phyloP scores from a whole-genome alignment of 2,797 vertebrate species.

The Odontamblyopus rebecca region DNA sequence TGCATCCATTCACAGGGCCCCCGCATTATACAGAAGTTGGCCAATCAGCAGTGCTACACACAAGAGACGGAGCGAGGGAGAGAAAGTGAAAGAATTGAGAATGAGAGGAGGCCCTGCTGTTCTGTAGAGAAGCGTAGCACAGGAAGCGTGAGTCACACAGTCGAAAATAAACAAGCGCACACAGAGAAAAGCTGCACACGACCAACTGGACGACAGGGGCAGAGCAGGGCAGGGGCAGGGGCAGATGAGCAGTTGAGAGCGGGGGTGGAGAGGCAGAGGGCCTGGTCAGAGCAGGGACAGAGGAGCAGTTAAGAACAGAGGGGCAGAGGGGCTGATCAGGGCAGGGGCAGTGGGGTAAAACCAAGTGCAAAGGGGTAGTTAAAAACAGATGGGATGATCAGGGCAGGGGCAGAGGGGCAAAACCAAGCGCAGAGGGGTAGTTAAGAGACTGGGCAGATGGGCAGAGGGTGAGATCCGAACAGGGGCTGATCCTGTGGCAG shows the following conservation, averaged over 20 bases:
- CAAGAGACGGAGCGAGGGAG: constrained; percentile 22
- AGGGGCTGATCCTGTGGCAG: neutral
- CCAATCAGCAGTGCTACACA: constrained; percentile 54
- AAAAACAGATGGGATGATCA: no score
- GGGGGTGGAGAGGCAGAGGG: constrained; percentile 26
- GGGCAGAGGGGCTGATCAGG: neutral
- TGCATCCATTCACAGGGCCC: constrained; percentile 67
- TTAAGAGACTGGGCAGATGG: no score
- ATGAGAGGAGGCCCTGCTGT: constrained; percentile 73
- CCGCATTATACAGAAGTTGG: constrained; percentile 60
- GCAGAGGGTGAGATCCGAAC: constrained; percentile 15
- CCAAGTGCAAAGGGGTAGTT: no score
- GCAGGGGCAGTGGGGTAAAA: no score
- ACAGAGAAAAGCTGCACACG: constrained; percentile 48
- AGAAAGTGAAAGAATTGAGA: constrained; percentile 67
- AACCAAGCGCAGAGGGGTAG: neutral
- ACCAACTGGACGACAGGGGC: constrained; percentile 50
- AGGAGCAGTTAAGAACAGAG: neutral
- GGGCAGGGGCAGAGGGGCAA: no score
- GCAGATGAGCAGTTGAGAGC: neutral
- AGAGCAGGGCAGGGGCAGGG: constrained; percentile 52
- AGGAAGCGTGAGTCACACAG: constrained; percentile 77
- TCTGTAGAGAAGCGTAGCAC: constrained; percentile 68
- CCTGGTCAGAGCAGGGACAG: neutral
- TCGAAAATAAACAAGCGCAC: constrained; percentile 74